Evolutionary conservation across 2,888 invertebrate genomes (phyloP), one percentile per base, ranked within the genome.

Genomic region (Tachina grossa): DNA sequence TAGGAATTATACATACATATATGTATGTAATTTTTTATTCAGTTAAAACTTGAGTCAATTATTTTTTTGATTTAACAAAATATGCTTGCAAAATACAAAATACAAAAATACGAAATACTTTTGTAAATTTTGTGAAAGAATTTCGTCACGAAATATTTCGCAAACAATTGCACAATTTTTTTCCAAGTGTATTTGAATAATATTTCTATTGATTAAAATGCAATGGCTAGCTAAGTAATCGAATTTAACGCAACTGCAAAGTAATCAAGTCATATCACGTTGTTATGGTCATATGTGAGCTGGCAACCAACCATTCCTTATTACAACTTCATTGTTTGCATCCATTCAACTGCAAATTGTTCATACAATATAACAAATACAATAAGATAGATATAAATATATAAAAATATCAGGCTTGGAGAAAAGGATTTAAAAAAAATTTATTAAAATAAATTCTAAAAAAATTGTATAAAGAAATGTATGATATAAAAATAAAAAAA

Each of bases 201-300:
- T 41, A 3, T 41, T 14, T 59, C 43, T 43, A 45, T 65, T 75
- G 53, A 65, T 75, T 65, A 45, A 55, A 9, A 53, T 55, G 43
- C 45, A 75, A 51, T 45, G 19, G 55, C 10, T 1, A 66, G 51
- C 9, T 51, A 47, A 39, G 14, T 39, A 31, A 31, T 47, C 43
- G 9, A 22, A 47, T 77, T 68, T n/a, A 43, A 4, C 45, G 53
- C 53, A 43, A 43, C 57, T 19, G 49, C 22, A 59, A 31, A 59
- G 41, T 66, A 74, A 80, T 80, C 49, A 80, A 74, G 41, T 80
- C 22, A 31, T 59, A 66, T 74, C 80, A 80, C 80, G 80, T 80
- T 74, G 65, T 31, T 22, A 68, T 66, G 51, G 65, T 80, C 57
- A 65, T 49, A 66, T 80, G 55, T 66, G 72, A 72, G 66, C 65